Evolutionary conservation across 2,888 invertebrate genomes (phyloP).

Genomic region (Laspeyria flexula): DNA sequence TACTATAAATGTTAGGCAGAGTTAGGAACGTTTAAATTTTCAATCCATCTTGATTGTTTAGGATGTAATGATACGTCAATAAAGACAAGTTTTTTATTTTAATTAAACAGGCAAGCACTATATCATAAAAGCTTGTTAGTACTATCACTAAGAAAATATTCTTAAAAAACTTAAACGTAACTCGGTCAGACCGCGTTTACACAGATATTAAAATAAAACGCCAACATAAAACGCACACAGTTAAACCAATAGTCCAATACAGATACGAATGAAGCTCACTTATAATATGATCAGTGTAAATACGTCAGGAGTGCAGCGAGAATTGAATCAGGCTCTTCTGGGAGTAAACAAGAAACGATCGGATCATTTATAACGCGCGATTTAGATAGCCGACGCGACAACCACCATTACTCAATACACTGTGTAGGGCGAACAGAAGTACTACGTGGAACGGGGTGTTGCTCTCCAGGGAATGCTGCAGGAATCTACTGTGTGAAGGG

Average conservation of each 20-base stretch:
- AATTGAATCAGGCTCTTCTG: constrained; percentile 53
- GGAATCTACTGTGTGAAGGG: background rate
- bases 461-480: background rate
- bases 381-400: constrained; percentile 67
- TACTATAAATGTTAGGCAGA: too few relatives aligned
- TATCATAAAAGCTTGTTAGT: too few relatives aligned
- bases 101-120: too few relatives aligned
- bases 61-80: too few relatives aligned
- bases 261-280: constrained; percentile 1
- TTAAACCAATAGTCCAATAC: background rate
- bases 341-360: constrained; percentile 77
- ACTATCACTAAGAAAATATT: too few relatives aligned
- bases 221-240: too few relatives aligned
- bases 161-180: too few relatives aligned
- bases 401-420: constrained; percentile 53
- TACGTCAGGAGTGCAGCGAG: constrained; percentile 32
- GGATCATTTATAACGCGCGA: constrained; percentile 78
- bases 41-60: too few relatives aligned
- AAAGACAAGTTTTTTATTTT: too few relatives aligned
- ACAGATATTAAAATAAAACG: too few relatives aligned
- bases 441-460: constrained; percentile 5
- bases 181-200: too few relatives aligned
- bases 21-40: too few relatives aligned
- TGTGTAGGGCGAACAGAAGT: constrained; percentile 21
- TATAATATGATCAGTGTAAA: constrained; percentile 4